These are phyloP conservation scores for Ciconia stormi DNA, from an alignment of 2,113 vertebrate genomes.

Conservation along the genomic window DNA sequence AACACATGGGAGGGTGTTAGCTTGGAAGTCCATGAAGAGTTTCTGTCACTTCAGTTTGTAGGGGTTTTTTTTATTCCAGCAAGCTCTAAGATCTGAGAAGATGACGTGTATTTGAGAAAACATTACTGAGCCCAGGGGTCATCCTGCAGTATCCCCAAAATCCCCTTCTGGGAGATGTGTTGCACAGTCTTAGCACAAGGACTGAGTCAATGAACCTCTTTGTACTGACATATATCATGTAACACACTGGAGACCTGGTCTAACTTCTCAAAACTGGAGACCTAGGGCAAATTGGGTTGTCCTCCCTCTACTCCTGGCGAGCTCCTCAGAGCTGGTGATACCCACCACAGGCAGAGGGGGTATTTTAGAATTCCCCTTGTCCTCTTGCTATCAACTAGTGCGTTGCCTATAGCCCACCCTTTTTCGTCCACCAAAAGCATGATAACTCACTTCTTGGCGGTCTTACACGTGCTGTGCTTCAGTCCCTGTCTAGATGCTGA, in stretches of 20 bases:
- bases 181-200: background rate
- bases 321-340: background rate
- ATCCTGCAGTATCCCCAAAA: background rate
- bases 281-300: rapidly evolving
- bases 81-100: background rate
- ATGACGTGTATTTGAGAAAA: background rate
- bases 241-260: background rate
- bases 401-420: background rate
- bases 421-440: background rate
- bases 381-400: background rate
- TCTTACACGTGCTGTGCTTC: background rate
- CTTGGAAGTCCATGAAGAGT: background rate
- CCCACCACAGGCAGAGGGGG: background rate
- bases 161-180: background rate
- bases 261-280: background rate
- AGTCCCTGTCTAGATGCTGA: background rate
- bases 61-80: background rate
- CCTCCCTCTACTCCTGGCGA: background rate
- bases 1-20: background rate
- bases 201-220: background rate
- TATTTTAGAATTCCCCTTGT: background rate
- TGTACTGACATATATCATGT: background rate
- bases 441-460: background rate
- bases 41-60: background rate
- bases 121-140: background rate